Evolutionary conservation across 2,113 vertebrate genomes (phyloP).

Genomic region (Daphoenositta chrysoptera): DNA sequence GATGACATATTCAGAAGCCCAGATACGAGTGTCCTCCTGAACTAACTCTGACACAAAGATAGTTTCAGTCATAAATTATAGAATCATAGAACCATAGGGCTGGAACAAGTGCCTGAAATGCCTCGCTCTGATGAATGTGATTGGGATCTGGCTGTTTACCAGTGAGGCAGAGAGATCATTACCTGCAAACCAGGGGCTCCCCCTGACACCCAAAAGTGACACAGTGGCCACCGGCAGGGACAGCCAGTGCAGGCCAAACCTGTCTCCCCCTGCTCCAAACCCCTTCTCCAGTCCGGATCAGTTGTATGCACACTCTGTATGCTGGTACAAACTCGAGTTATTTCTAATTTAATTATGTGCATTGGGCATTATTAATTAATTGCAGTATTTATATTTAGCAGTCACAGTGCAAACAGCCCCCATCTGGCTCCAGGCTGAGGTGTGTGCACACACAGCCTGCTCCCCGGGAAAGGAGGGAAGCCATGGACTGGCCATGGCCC

Average conservation of each 20-base stretch:
- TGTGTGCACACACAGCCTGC: neutral
- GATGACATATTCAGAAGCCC: neutral
- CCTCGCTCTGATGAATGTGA: neutral
- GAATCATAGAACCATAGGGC: neutral
- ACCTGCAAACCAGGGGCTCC: neutral
- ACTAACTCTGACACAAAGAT: conserved; percentile 3
- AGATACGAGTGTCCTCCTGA: conserved; percentile 26
- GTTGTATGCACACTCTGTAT: fast-evolving
- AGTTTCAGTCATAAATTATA: neutral
- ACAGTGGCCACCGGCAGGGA: neutral
- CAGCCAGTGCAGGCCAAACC: neutral
- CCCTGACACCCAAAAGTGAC: neutral
- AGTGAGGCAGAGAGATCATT: neutral
- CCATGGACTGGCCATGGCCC: neutral
- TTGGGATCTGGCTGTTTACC: neutral
- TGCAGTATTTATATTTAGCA: neutral
- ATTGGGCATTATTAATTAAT: neutral
- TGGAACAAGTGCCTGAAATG: neutral
- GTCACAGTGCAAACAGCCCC: neutral
- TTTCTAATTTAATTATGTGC: neutral
- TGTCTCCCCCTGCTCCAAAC: neutral
- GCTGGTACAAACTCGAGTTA: neutral
- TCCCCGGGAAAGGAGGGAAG: neutral
- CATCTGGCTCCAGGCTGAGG: neutral
- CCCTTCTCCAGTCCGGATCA: neutral